Evolutionary conservation across 2,888 invertebrate species (phyloP).

Genomic region (Conchocele bisecta): DNA sequence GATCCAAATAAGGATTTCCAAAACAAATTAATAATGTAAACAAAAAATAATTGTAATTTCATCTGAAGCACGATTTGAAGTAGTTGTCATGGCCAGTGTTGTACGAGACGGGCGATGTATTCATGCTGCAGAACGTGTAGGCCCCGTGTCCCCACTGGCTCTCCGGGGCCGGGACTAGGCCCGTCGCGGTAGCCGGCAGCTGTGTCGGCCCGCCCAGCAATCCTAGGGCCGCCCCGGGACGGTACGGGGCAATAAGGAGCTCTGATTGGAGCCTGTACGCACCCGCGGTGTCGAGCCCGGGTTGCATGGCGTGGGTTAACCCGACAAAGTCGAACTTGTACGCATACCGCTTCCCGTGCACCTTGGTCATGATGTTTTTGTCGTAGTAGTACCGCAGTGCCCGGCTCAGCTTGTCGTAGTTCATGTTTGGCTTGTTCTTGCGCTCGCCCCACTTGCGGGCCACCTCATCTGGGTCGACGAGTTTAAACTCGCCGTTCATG

Average conservation of each 20-base stretch:
- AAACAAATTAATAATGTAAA: no score
- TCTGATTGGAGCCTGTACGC: slow-evolving; percentile 98
- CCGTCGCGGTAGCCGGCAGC: no score
- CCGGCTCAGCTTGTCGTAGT: slow-evolving; percentile 97
- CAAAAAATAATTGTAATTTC: no score
- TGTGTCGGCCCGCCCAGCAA: slow-evolving; percentile 88
- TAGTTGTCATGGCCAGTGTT: no score
- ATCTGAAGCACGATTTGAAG: no score
- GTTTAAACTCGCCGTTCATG: slow-evolving; percentile 96
- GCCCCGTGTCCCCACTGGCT: no score
- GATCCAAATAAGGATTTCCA: no score
- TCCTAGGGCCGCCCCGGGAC: slow-evolving; percentile 90
- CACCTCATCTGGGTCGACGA: slow-evolving; percentile 96
- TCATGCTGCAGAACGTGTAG: no score
- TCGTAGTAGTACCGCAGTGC: slow-evolving; percentile 98
- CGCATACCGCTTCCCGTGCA: slow-evolving; percentile 97
- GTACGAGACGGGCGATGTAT: no score
- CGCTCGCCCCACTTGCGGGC: slow-evolving; percentile 96
- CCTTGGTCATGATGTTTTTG: slow-evolving; percentile 99
- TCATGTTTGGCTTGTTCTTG: slow-evolving; percentile 98
- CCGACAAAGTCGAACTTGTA: slow-evolving; percentile 97
- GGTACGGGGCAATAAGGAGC: slow-evolving; percentile 90
- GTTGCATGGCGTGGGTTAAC: slow-evolving; percentile 87
- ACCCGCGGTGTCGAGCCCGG: slow-evolving; percentile 93
- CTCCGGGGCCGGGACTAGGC: no score